Base-by-base conservation (phyloP, 2,888 invertebrate genomes). In the Diogma glabrata region DNA sequence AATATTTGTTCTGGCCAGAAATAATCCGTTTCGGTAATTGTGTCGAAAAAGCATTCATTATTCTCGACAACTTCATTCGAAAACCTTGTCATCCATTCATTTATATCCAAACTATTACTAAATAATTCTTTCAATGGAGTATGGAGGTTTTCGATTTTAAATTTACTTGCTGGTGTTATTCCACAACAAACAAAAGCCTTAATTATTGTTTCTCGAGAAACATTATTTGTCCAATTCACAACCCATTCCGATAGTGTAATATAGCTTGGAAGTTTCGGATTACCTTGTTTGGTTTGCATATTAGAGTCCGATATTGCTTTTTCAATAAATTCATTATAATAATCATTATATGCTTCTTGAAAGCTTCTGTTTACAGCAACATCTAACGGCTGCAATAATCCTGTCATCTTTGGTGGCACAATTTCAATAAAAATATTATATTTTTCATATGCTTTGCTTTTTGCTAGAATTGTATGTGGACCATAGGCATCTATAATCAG, bases 51-150 rank as follows among this genome's bases (percentile, higher is more conserved):
- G 16, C 36, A 36, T 12, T 36, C 36, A 36, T 12, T 3, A 40
- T 40, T 4, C 3, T 3, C 3, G 2, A 2, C 2, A 40, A 40
- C 17, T 3, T 16, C 17, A 40, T 9, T 40, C 17, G 9, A 14
- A 19, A 48, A 48, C 20, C 22, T 30, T 30, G 22, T 19, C 33
- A 48, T 20, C 48, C 33, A 33, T 19, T 48, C 33, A 16, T 22
- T 17, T 22, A 30, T 48, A 8, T 48, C 33, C n/a, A 48, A 4
- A 30, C 19, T 30, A 20, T 30, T 19, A 6, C 19, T 33, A 19
- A 48, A 48, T 19, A 48, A 14, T 33, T 48, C 16, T 48, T 33
- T 30, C 19, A 48, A 30, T 20, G 48, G 48, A 48, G 33, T 30
- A 12, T 47, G 47, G 16, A 47, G 20, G 2, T 47, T 48, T 19